Evolutionary conservation across 2,797 vertebrate species (phyloP), one percentile per base, ranked within the genome.

Genomic region (Acipenser ruthenus): DNA sequence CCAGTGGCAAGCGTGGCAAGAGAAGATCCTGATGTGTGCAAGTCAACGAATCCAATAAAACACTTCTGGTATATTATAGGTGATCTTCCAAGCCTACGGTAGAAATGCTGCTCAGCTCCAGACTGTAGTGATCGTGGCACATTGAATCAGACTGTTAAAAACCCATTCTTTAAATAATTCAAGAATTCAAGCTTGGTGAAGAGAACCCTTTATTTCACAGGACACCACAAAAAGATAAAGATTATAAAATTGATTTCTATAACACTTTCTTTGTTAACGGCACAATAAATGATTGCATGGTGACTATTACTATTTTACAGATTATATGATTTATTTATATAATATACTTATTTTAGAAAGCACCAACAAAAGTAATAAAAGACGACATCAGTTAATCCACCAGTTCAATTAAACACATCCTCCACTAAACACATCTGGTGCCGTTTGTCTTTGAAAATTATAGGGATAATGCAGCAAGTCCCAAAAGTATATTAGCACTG

Each of bases 301-400:
- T 18, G 18, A 18, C 18, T 18, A 18, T 18, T 37, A 4, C 1
- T 37, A 37, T 37, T 70, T 70, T 61, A 65, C 64, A 69, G 72
- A 75, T 75, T 73, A 73, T 69, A 69, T 70, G 52, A 74, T 72
- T 80, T 79, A 3, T 62, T 73, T 78, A 75, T 68, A 77, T 74
- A 73, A 72, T 60, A 58, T 37, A 3, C 65, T 76, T 73, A 12
- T 37, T 51, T 70, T 80, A 72, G 73, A 50, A 51, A 62, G 72
- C 74, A 71, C 67, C 59, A 70, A 70, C 67, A 63, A 67, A 68
- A 61, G 67, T 71, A 72, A 74, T 70, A 67, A 73, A n/a, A 75
- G 73, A 79, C 80, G 73, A 63, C 76, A 81, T 83, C 76, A 72
- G 68, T 71, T 87, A 81, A 83, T 82, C 81, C 73, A 61, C 70